These are phyloP conservation scores for Connochaetes taurinus DNA, from an alignment of 2,113 vertebrate species.

Conservation along the genomic window DNA sequence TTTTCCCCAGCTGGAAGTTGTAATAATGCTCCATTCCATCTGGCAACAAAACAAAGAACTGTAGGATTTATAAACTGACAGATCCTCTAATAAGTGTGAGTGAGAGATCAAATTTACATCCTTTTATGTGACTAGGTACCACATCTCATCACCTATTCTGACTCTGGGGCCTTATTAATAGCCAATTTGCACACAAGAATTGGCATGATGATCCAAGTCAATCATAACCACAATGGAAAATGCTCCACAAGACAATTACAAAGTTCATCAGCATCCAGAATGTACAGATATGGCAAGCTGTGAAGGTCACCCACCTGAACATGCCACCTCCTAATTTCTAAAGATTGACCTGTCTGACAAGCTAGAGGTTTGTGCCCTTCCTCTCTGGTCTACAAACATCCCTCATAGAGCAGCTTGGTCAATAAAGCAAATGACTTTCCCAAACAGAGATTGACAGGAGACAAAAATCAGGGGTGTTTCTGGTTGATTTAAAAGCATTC, in stretches of 20 bases:
- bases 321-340: background rate
- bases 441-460: background rate
- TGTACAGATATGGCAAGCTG: background rate
- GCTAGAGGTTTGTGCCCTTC: background rate
- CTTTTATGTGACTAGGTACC: conserved; percentile 26
- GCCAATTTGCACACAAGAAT: conserved; percentile 31
- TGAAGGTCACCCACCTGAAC: background rate
- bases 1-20: conserved; percentile 19
- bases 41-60: conserved; percentile 58
- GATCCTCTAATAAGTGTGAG: conserved; percentile 44
- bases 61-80: conserved; percentile 49
- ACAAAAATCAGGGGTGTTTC: background rate
- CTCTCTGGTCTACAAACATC: background rate
- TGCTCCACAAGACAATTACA: background rate
- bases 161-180: conserved; percentile 39
- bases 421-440: background rate
- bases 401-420: background rate
- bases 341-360: background rate
- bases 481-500: background rate
- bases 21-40: conserved; percentile 50
- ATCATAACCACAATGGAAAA: conserved; percentile 27
- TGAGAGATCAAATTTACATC: conserved; percentile 55
- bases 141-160: conserved; percentile 48
- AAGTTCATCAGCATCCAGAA: background rate
- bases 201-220: conserved; percentile 54